Evolutionary conservation across 2,888 invertebrate species (phyloP).

Genomic region (Tortricodes alternella): DNA sequence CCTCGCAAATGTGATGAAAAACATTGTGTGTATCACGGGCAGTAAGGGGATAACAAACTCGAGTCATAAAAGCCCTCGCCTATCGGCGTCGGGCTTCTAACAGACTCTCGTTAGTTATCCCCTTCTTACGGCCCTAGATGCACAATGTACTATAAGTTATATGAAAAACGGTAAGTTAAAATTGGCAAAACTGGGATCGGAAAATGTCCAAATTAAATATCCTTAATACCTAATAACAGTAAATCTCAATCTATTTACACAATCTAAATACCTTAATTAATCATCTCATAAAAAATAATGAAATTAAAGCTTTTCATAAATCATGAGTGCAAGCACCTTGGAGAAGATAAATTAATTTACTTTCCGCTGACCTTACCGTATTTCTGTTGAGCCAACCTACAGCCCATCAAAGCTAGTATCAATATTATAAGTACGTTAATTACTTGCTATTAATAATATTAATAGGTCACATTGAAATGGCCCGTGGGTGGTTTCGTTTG

Average conservation of each 20-base stretch:
- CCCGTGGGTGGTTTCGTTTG: slow-evolving; percentile 16
- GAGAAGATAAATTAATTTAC: slow-evolving; percentile 1
- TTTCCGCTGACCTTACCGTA: slow-evolving; percentile 16
- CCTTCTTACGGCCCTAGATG: too few species aligned
- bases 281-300: slow-evolving; percentile 4
- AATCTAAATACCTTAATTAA: slow-evolving; percentile 1
- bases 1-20: too few species aligned
- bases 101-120: too few species aligned
- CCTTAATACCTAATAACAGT: not conserved
- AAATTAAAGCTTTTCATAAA: slow-evolving; percentile 10
- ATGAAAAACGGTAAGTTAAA: too few species aligned
- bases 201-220: too few species aligned
- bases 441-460: slow-evolving; percentile 24
- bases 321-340: not conserved
- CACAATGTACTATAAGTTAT: too few species aligned
- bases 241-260: not conserved
- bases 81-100: too few species aligned
- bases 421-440: slow-evolving; percentile 21
- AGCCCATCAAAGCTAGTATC: slow-evolving; percentile 7
- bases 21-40: too few species aligned
- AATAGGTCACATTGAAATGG: slow-evolving; percentile 13
- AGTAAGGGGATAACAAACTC: too few species aligned
- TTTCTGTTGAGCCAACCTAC: slow-evolving; percentile 12
- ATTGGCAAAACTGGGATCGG: too few species aligned
- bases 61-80: too few species aligned